Evolutionary conservation across 2,113 vertebrate species (phyloP).

Genomic region (human (Homo sapiens)): DNA sequence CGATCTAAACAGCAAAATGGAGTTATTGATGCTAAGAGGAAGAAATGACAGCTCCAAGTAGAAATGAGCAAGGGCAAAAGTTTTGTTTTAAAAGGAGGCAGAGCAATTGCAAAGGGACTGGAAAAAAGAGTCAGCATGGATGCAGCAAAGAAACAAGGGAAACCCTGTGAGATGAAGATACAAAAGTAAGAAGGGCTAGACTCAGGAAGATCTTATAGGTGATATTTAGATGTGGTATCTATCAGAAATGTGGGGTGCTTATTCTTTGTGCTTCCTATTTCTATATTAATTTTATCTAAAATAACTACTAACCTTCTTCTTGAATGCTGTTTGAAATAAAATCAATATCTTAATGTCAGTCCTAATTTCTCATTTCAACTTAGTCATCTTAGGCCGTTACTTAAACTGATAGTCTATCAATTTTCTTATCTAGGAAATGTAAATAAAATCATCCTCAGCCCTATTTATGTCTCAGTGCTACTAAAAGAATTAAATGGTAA

Average conservation of each 20-base stretch:
- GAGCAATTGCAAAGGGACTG: neutral
- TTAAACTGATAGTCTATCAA: neutral
- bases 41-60: neutral
- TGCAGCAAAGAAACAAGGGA: neutral
- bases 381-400: neutral
- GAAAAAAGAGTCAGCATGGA: neutral
- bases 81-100: neutral
- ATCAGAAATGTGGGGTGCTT: neutral
- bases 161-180: neutral
- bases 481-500: neutral
- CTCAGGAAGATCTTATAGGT: neutral
- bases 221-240: neutral
- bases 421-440: slow-evolving; percentile 10
- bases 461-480: neutral
- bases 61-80: neutral
- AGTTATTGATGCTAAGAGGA: neutral
- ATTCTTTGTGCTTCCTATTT: neutral
- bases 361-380: slow-evolving; percentile 3
- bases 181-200: neutral
- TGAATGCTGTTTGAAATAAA: neutral
- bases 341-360: neutral
- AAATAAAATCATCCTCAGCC: slow-evolving; percentile 22
- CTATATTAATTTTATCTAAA: neutral
- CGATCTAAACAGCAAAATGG: neutral
- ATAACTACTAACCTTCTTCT: neutral